Evolutionary conservation across 2,113 vertebrate genomes (phyloP).

Genomic region (Copsychus sechellarum): DNA sequence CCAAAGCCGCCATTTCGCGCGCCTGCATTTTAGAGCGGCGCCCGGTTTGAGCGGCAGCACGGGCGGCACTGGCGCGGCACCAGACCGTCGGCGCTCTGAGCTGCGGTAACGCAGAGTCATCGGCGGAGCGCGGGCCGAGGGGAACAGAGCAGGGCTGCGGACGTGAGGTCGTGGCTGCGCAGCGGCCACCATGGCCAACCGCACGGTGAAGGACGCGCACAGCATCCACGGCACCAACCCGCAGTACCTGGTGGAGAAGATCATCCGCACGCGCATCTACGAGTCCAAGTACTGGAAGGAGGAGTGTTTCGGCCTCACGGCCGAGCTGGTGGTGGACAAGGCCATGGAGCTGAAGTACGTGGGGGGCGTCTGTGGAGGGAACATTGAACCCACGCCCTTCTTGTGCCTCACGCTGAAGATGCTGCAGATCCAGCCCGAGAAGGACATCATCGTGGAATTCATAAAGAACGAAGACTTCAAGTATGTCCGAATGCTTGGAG

Average conservation of each 20-base stretch:
- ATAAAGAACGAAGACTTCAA: conserved; percentile 99
- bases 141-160: too few species aligned
- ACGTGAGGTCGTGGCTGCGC: neutral
- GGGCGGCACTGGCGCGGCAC: too few species aligned
- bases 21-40: too few species aligned
- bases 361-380: conserved; percentile 94
- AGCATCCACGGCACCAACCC: conserved; percentile 99
- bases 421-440: conserved; percentile 98
- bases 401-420: conserved; percentile 95
- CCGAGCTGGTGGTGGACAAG: conserved; percentile 97
- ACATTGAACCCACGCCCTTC: conserved; percentile 97
- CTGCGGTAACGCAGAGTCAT: too few species aligned
- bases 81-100: too few species aligned
- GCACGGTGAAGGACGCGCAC: conserved; percentile 96
- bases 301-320: conserved; percentile 95
- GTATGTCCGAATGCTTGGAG: conserved; percentile 95
- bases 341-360: conserved; percentile 95
- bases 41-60: too few species aligned
- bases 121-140: too few species aligned
- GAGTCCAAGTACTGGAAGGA: conserved; percentile 99
- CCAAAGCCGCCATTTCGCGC: too few species aligned
- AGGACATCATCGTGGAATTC: conserved; percentile 98
- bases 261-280: conserved; percentile 94
- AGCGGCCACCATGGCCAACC: conserved; percentile 84
- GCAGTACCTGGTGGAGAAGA: conserved; percentile 97